phyloP scores from a whole-genome alignment of 2,888 invertebrate genomes.

The Lithophane semibrunnea region DNA sequence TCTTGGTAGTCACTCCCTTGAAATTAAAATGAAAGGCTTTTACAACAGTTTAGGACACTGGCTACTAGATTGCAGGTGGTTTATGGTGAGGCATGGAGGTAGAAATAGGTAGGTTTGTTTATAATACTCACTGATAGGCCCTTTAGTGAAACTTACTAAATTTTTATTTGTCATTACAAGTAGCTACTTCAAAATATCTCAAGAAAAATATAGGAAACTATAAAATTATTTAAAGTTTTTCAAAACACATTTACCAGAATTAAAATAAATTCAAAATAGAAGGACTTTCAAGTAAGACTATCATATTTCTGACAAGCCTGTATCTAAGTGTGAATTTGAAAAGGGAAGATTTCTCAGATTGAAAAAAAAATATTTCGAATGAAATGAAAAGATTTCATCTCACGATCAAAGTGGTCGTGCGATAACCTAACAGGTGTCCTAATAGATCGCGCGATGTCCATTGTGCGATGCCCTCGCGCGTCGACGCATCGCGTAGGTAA shows the following conservation, averaged over 20 bases:
- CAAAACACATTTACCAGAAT: neutral
- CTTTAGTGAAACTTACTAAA: neutral
- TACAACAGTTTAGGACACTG: neutral
- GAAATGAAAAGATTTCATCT: constrained; percentile 26
- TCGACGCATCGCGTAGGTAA: no score
- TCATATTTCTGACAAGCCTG: neutral
- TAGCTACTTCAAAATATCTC: neutral
- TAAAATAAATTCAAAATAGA: neutral
- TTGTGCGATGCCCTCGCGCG: no score
- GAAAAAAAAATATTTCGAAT: constrained; percentile 1
- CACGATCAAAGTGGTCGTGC: no score
- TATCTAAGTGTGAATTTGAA: constrained; percentile 4
- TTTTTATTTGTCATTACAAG: neutral
- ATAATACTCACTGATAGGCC: neutral
- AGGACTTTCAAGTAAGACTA: constrained; percentile 9
- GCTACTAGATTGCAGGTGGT: no score
- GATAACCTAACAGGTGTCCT: no score
- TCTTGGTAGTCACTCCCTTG: no score
- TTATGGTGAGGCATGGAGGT: neutral
- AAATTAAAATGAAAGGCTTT: neutral
- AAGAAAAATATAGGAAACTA: neutral
- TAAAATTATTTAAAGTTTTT: neutral
- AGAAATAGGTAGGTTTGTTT: neutral
- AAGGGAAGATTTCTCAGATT: neutral
- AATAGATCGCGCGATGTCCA: no score